These are phyloP conservation scores for Arrhamphus sclerolepis DNA, from an alignment of 2,797 vertebrate species.

Conservation along the genomic window DNA sequence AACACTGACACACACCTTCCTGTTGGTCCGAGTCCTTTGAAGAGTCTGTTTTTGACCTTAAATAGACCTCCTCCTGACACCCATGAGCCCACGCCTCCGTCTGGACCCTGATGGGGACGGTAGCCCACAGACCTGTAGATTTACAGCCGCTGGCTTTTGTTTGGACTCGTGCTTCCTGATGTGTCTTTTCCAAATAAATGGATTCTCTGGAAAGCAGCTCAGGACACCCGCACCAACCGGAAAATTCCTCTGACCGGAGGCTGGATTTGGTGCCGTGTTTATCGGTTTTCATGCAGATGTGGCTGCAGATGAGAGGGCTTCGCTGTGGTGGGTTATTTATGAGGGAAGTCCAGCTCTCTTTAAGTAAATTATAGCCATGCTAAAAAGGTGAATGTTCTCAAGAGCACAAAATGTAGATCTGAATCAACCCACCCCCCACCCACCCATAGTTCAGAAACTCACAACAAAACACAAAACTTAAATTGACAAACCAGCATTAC, in stretches of 20 bases:
- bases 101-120: slow-evolving; percentile 52
- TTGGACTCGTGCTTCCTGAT: slow-evolving; percentile 76
- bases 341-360: slow-evolving; percentile 16
- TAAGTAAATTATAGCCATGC: background rate
- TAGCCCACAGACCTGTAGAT: slow-evolving; percentile 52
- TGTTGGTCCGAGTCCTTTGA: slow-evolving; percentile 17
- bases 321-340: slow-evolving; percentile 3
- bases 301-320: slow-evolving; percentile 22
- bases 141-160: slow-evolving; percentile 73
- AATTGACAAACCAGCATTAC: too few relatives aligned
- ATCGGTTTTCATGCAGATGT: slow-evolving; percentile 60
- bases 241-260: slow-evolving; percentile 47
- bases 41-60: slow-evolving; percentile 42
- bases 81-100: slow-evolving; percentile 21
- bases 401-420: too few relatives aligned
- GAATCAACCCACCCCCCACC: too few relatives aligned
- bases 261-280: slow-evolving; percentile 29
- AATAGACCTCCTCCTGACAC: slow-evolving; percentile 37
- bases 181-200: slow-evolving; percentile 80
- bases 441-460: too few relatives aligned
- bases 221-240: slow-evolving; percentile 52
- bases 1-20: slow-evolving; percentile 44
- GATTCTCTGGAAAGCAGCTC: slow-evolving; percentile 49
- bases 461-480: too few relatives aligned
- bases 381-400: slow-evolving; percentile 9